Conservation (phyloP, 2,113 vertebrate species). For the Chrysemys picta region DNA sequence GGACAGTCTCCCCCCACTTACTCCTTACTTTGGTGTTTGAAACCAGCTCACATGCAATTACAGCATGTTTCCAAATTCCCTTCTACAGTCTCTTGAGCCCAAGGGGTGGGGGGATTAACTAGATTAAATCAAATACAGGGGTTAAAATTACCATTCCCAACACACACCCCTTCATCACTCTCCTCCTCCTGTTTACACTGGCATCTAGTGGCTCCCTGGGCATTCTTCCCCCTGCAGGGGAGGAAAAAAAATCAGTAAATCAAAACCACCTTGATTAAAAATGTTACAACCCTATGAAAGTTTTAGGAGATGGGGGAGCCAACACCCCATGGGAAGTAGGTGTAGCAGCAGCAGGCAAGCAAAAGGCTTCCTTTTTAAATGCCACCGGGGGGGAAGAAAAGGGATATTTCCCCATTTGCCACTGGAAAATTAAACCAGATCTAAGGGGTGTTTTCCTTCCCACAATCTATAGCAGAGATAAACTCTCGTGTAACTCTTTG, state of each 20-base stretch:
- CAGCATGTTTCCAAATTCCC: neutral
- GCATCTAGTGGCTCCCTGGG: neutral
- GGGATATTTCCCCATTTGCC: slow-evolving; percentile 23
- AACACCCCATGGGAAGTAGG: neutral
- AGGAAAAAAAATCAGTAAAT: neutral
- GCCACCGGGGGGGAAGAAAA: neutral
- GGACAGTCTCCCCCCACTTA: neutral
- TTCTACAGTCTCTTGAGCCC: neutral
- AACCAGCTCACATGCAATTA: neutral
- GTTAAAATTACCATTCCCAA: neutral
- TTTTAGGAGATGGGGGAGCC: neutral
- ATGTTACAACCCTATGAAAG: neutral
- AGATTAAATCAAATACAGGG: neutral
- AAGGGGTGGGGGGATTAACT: neutral
- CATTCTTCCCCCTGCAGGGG: neutral
- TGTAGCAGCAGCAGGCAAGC: neutral
- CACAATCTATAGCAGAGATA: slow-evolving; percentile 21
- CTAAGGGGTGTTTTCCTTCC: slow-evolving; percentile 60
- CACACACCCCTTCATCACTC: neutral
- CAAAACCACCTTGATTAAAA: neutral
- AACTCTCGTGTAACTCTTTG: slow-evolving; percentile 3
- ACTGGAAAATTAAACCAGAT: slow-evolving; percentile 64
- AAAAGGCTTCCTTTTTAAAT: neutral
- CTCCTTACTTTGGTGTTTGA: neutral
- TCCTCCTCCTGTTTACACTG: neutral